Evolutionary conservation across 1,140 invertebrate species (phyloP), one percentile per base, ranked within the genome.

Genomic region (Bombyx mandarina): DNA sequence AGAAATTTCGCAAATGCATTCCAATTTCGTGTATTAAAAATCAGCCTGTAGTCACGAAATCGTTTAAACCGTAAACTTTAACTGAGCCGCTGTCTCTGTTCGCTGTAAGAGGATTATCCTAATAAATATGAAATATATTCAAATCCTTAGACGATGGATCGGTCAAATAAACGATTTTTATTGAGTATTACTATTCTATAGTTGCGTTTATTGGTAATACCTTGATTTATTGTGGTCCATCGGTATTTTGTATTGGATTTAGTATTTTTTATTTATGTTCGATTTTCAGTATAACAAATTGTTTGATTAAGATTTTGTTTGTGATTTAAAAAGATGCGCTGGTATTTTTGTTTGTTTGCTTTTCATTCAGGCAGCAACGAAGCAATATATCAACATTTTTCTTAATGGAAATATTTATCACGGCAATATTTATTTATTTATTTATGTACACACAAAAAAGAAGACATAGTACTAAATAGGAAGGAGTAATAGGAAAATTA

Each of bases 111-210:
- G 73, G 77, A 80, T 82, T 82, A 82, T 75, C 63, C 69, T 75
- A 79, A 82, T 82, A 82, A 82, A 82, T 80, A 63, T 64, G 71
- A 71, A 73, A 75, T 75, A 68, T 68, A 66, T 67, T 75, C 57
- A 75, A 64, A 67, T 58, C 59, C 60, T 59, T 52, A 10, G 54
- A n/a, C 35, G 10, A 43, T 47, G 49, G 49, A 22, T 54, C 57
- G 48, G 45, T 48, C 56, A 43, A 52, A 47, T 60, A 65, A 60
- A 62, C 52, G 60, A 56, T 61, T 71, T 75, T 67, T 76, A 76
- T 70, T 61, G 62, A 62, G 60, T 66, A 63, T 67, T 67, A 72
- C 56, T 58, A 48, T 46, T 46, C 49, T 46, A 57, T 67, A 69
- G 61, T 71, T 76, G 69, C 64, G 66, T 69, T 61, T 67, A 55